Percentiles rank a stretch among this genome's conserved stretches.
Evolutionary conservation across 2,888 invertebrate species (phyloP).

Genomic region (Platypus cylindrus): DNA sequence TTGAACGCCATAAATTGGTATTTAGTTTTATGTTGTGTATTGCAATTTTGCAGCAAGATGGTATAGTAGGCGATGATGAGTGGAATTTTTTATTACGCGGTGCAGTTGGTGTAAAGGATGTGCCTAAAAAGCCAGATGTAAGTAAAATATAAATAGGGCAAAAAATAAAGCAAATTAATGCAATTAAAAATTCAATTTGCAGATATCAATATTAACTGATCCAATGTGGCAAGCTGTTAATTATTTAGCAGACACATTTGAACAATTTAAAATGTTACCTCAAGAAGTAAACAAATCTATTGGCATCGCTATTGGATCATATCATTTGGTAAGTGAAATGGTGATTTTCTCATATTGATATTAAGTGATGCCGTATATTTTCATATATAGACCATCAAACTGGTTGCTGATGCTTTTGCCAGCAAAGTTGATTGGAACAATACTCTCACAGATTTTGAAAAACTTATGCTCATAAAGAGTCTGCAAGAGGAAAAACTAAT

Average conservation of each 20-base stretch:
- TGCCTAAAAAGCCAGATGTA: slow-evolving; percentile 13
- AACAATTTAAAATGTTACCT: slow-evolving; percentile 41
- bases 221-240: slow-evolving; percentile 56
- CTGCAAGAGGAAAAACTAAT: slow-evolving; percentile 71
- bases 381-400: slow-evolving; percentile 47
- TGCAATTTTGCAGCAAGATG: slow-evolving; percentile 56
- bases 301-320: slow-evolving; percentile 46
- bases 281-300: slow-evolving; percentile 45
- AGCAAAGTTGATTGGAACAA: slow-evolving; percentile 46
- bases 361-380: not conserved
- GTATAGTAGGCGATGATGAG: slow-evolving; percentile 45
- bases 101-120: slow-evolving; percentile 33
- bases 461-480: slow-evolving; percentile 64
- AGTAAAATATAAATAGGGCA: slow-evolving; percentile 27
- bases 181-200: slow-evolving; percentile 36
- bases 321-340: slow-evolving; percentile 43
- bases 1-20: slow-evolving; percentile 81
- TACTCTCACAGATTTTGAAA: slow-evolving; percentile 57
- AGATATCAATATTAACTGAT: slow-evolving; percentile 44
- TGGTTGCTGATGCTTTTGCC: slow-evolving; percentile 31
- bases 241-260: slow-evolving; percentile 48
- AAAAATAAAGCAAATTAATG: slow-evolving; percentile 45
- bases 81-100: slow-evolving; percentile 75
- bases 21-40: slow-evolving; percentile 75
- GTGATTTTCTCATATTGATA: not conserved